These are phyloP conservation scores for Sialis fuliginosa DNA, from an alignment of 2,888 invertebrate genomes.

Conservation along the genomic window DNA sequence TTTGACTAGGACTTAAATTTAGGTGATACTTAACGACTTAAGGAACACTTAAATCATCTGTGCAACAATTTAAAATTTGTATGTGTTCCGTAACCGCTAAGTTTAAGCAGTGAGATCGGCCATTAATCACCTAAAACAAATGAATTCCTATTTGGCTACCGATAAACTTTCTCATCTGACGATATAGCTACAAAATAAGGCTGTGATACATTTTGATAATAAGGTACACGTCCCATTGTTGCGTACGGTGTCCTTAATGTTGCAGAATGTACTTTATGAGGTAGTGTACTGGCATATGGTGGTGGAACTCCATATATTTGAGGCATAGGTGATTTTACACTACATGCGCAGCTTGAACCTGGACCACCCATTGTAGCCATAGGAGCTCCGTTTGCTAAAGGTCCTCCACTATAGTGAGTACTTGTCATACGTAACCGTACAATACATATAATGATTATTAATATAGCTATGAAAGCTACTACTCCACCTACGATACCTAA, in stretches of 20 bases:
- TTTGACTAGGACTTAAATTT: no score
- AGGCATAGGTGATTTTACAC: slow-evolving; percentile 22
- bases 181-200: slow-evolving; percentile 45
- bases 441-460: slow-evolving; percentile 78
- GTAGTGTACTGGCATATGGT: slow-evolving; percentile 36
- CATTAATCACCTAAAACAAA: no score
- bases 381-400: slow-evolving; percentile 36
- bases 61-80: no score
- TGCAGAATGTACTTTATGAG: slow-evolving; percentile 42
- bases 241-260: slow-evolving; percentile 39
- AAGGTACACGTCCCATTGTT: slow-evolving; percentile 39
- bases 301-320: slow-evolving; percentile 41
- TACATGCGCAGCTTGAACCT: slow-evolving; percentile 35
- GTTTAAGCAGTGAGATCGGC: no score
- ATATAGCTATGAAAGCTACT: slow-evolving; percentile 74
- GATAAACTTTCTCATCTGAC: slow-evolving; percentile 46
- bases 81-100: no score
- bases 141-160: slow-evolving; percentile 22
- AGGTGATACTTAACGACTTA: no score
- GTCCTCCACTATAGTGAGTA: slow-evolving; percentile 55
- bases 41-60: no score
- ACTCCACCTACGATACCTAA: slow-evolving; percentile 79
- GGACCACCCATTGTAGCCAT: slow-evolving; percentile 29
- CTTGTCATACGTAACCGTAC: slow-evolving; percentile 39
- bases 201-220: slow-evolving; percentile 27